Evolutionary conservation across 2,113 vertebrate genomes (phyloP), one percentile per base, ranked within the genome.

Genomic region (Peucedramus taeniatus): DNA sequence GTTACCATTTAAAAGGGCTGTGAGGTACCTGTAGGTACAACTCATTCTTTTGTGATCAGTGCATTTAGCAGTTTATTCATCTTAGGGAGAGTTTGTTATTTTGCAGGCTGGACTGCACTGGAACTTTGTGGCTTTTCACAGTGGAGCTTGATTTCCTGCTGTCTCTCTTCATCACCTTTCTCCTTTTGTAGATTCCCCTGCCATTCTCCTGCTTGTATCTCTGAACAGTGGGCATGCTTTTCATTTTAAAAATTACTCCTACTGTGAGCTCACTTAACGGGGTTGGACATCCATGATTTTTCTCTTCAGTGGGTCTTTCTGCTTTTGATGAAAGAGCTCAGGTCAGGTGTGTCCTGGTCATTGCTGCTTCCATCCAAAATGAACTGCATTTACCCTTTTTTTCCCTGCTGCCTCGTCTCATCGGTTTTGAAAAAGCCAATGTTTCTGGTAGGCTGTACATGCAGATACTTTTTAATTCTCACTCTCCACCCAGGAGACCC

Each of bases 181-280:
- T 84, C 74, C 40, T 61, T 57, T 77, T 94, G 89, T 92, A 76
- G 33, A 53, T 65, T 76, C 15, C 45, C 54, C 18, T 56, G 82
- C 68, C 80, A 79, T 87, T 94, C 79, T 94, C 40, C 56, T 6
- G 10, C 64, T 89, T 42, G 15, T 83, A 76, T 93, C 44, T 93
- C 50, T 85, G 88, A 97, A 90, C 51, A 87, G 31, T 76, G 50
- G 83, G 86, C 49, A 91, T 92, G 77, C 83, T 86, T 77, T 91
- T 86, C 80, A 85, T 90, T 80, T 89, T 87, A 90, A 82, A 93
- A 96, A 92, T 86, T 95, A 91, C 68, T 96, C 96, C 96, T 96
- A 79, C 86, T 82, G 91, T 81, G 91, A 95, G 84, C 76, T 97
- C 83, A 89, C 94, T 97, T 93, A 95, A 94, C 22, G 0, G 53